Conservation (phyloP, 2,888 invertebrate species). For the Noctuana brunneofusca region DNA sequence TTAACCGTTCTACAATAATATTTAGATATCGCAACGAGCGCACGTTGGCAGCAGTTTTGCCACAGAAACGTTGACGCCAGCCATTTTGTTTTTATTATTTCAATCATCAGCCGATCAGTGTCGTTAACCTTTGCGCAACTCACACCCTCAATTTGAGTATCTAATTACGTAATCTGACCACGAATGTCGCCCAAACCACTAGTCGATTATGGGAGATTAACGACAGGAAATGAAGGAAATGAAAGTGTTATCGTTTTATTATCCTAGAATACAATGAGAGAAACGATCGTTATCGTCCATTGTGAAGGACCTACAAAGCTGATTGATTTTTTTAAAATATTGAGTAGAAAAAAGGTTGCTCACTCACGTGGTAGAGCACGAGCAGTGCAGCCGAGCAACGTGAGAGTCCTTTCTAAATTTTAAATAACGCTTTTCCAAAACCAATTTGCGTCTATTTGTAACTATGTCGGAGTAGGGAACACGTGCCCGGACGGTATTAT, state of each 20-base stretch:
- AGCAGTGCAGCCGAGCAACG: conserved; percentile 48
- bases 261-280: conserved; percentile 58
- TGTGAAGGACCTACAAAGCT: conserved; percentile 53
- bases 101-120: conserved; percentile 42
- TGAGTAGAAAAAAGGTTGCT: conserved; percentile 50
- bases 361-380: conserved; percentile 65
- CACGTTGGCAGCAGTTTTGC: conserved; percentile 56
- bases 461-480: conserved; percentile 42
- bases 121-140: conserved; percentile 50
- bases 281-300: conserved; percentile 63
- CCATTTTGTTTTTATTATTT: conserved; percentile 41
- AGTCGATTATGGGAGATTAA: conserved; percentile 43
- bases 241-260: conserved; percentile 27
- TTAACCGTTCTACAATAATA: conserved; percentile 45
- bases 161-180: conserved; percentile 26
- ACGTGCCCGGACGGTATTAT: conserved; percentile 51
- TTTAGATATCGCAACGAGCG: conserved; percentile 53
- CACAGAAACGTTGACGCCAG: conserved; percentile 40
- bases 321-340: conserved; percentile 53
- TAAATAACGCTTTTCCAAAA: conserved; percentile 52
- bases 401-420: conserved; percentile 59
- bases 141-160: conserved; percentile 30
- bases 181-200: conserved; percentile 2
- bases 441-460: conserved; percentile 51
- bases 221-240: conserved; percentile 65